Evolutionary conservation across 1,140 invertebrate genomes (phyloP), one percentile per base, ranked within the genome.

Genomic region (Zaprionus vittiger): DNA sequence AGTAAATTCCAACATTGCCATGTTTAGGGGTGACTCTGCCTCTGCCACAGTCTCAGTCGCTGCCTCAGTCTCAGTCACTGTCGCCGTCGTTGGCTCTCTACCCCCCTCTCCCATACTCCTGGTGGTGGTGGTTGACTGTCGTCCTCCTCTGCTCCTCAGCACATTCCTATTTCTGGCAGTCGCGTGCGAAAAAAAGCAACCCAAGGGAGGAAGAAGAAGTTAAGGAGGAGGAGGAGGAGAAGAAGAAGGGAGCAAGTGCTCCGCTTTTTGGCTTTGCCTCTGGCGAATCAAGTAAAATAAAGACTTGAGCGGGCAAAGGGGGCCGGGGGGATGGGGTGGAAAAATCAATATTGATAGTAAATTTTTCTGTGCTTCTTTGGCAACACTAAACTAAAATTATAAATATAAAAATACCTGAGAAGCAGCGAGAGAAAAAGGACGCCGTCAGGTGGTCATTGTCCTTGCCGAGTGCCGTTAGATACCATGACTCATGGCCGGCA

Each of bases 281-380:
- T 69, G 69, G 57, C 66, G 55, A 67, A 84, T 78, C 68, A 83
- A 81, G 68, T 82, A 60, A 90, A 84, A 81, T 69, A 68, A 81
- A 86, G 79, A 74, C 65, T 31, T 54, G 11, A 31, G 11, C 0
- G 24, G 24, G 44, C 6, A 22, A 68, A 57, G 31, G 24, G 9
- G 14, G n/a, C 7, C 11, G 17, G 47, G 66, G 56, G 14, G 28
- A 11, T 31, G 28, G 26, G 24, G 31, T n/a, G 31, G 59, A 87
- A 85, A 87, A 87, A 90, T 87, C 84, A 87, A 87, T 90, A 87
- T 57, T 75, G 79, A 79, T 87, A 87, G 71, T 81, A 79, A 73
- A 67, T 72, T 65, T 72, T 52, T 22, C 17, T 52, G 7, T 14
- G 24, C 49, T 64, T 70, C 24, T 54, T 44, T 12, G 38, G 70